Conservation (phyloP, 2,113 vertebrate genomes). For the Leptocoma aspasia region DNA sequence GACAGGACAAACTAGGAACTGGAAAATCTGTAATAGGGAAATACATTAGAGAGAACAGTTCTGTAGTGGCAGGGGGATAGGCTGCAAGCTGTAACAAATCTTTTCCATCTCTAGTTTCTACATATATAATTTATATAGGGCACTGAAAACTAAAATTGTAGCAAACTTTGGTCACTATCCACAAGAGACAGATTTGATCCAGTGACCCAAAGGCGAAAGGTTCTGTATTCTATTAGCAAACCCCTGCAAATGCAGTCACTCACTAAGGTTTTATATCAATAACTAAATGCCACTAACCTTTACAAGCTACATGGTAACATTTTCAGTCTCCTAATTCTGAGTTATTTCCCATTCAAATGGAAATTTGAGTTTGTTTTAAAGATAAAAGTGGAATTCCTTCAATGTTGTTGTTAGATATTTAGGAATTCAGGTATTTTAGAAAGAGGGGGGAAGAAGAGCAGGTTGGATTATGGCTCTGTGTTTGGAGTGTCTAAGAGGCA, state of each 20-base stretch:
- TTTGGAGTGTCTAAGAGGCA: neutral
- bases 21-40: neutral
- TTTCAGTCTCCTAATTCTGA: neutral
- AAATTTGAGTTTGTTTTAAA: neutral
- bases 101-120: neutral
- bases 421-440: neutral
- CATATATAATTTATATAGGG: neutral
- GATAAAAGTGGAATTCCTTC: neutral
- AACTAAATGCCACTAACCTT: neutral
- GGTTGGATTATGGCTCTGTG: neutral
- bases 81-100: neutral
- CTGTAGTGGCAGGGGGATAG: neutral
- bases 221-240: conserved; percentile 1
- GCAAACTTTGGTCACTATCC: neutral
- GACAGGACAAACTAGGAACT: neutral
- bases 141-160: neutral
- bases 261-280: neutral
- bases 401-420: neutral
- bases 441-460: neutral
- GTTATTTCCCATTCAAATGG: neutral
- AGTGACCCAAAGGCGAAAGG: conserved; percentile 21
- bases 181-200: conserved; percentile 26
- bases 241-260: neutral
- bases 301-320: neutral
- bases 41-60: neutral